Conservation (phyloP, 2,888 invertebrate species). For the Archips xylosteana region DNA sequence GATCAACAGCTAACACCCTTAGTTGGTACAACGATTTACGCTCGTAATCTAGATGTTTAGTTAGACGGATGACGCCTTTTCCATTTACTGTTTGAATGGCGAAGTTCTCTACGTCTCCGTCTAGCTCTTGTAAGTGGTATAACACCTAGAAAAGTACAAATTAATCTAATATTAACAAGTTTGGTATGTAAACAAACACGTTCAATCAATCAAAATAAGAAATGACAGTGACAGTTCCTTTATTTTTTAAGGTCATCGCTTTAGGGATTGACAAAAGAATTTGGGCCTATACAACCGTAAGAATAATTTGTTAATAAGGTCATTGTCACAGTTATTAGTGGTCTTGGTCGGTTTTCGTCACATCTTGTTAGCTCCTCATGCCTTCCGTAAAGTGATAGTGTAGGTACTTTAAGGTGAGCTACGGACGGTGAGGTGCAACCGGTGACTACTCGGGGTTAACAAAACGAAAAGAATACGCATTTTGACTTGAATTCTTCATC, state of each 20-base stretch:
- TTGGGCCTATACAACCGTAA: no score
- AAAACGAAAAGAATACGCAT: no score
- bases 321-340: no score
- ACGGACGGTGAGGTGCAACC: no score
- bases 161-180: background rate
- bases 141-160: conserved; percentile 85
- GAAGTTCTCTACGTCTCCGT: conserved; percentile 91
- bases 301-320: no score
- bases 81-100: conserved; percentile 93
- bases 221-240: background rate
- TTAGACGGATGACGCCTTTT: conserved; percentile 92
- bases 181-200: background rate
- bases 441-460: no score
- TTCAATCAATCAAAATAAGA: background rate
- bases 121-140: conserved; percentile 93
- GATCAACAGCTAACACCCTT: conserved; percentile 92
- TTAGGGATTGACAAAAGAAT: no score
- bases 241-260: background rate
- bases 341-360: no score
- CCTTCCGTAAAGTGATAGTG: no score
- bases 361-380: no score
- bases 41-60: conserved; percentile 93
- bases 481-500: no score
- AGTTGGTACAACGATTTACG: conserved; percentile 94
- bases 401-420: no score